A percentile compares a stretch with the other conserved stretches of the same genome.
phyloP scores from a whole-genome alignment of 2,113 vertebrate genomes.

The Agelaius tricolor region DNA sequence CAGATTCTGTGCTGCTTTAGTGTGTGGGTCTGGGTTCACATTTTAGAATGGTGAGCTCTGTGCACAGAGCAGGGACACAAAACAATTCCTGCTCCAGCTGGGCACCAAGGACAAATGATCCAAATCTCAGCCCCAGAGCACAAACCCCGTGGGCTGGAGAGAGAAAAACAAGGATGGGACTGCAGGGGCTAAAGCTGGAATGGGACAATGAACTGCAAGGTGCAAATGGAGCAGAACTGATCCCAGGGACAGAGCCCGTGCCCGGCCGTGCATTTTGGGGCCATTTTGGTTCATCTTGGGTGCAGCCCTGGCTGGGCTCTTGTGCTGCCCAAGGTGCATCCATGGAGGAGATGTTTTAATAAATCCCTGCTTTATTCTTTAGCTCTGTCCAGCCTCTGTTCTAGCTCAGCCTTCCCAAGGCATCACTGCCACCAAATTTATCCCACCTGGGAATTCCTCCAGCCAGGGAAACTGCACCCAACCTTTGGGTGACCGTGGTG shows the following conservation, averaged over 20 bases:
- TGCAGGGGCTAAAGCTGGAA: not conserved
- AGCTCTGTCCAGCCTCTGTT: rapidly evolving
- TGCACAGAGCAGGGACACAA: not conserved
- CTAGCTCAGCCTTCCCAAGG: not conserved
- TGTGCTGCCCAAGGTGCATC: not conserved
- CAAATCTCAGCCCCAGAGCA: not conserved
- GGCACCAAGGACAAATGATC: not conserved
- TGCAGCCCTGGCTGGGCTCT: not conserved
- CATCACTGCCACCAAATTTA: not conserved
- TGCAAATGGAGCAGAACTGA: not conserved
- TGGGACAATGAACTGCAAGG: not conserved
- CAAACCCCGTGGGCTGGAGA: not conserved
- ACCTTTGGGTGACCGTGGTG: not conserved
- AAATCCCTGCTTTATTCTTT: not conserved
- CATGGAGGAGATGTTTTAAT: not conserved
- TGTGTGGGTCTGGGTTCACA: not conserved
- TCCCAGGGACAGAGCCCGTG: not conserved
- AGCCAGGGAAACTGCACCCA: not conserved
- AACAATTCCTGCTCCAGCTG: not conserved
- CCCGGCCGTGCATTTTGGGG: too few relatives aligned
- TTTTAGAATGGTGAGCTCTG: too few relatives aligned
- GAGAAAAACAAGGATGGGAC: not conserved
- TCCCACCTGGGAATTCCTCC: not conserved
- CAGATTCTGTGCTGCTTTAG: not conserved
- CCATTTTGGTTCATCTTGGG: not conserved